Percentiles rank a stretch among this genome's conserved stretches.
phyloP scores from a whole-genome alignment of 2,113 vertebrate species.

The Trematomus loennbergii region DNA sequence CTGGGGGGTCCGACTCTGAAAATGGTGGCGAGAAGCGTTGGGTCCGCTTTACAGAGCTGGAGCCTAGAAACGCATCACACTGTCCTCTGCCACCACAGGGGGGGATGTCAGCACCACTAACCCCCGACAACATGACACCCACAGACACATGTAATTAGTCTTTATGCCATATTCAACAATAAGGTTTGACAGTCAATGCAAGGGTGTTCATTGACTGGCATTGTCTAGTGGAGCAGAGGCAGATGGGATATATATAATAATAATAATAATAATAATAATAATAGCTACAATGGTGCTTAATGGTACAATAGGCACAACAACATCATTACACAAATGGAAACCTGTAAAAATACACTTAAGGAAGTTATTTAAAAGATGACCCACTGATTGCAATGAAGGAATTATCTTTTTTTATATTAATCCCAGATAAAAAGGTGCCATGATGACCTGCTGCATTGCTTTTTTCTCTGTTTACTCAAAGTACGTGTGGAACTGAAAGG shows the following conservation, averaged over 20 bases:
- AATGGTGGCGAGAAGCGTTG: constrained; percentile 48
- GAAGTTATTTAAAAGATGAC: constrained; percentile 15
- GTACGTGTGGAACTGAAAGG: constrained; percentile 25
- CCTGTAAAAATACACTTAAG: not conserved
- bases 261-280: not conserved
- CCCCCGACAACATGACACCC: constrained; percentile 32
- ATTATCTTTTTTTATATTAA: constrained; percentile 27
- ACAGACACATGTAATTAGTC: constrained; percentile 60
- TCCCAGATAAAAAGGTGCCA: constrained; percentile 15
- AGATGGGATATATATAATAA: not conserved
- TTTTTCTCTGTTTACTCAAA: constrained; percentile 51
- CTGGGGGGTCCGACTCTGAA: constrained; percentile 57
- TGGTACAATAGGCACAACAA: not conserved
- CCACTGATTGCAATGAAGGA: constrained; percentile 14
- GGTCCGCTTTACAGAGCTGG: constrained; percentile 37
- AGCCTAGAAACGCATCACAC: constrained; percentile 34
- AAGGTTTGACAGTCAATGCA: constrained; percentile 17
- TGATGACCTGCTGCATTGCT: constrained; percentile 43
- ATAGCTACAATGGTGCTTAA: not conserved
- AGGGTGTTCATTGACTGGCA: constrained; percentile 18
- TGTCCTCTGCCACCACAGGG: constrained; percentile 50
- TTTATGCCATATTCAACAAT: constrained; percentile 57
- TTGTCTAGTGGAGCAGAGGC: constrained; percentile 9
- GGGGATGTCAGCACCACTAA: constrained; percentile 38
- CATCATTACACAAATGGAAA: constrained; percentile 14